Conservation (phyloP, 2,797 vertebrate genomes). For the Urocyon cinereoargenteus region DNA sequence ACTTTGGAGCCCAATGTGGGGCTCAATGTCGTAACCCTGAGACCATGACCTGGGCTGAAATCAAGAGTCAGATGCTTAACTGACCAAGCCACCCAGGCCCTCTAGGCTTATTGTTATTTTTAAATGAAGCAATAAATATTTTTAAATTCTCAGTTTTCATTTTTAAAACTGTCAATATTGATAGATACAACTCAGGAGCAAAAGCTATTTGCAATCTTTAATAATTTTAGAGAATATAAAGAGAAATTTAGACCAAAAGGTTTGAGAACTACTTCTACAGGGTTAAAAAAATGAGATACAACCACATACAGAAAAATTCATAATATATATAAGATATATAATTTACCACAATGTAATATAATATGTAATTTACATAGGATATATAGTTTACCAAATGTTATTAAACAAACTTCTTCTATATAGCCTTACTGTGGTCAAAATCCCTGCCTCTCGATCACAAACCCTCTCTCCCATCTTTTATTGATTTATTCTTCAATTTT, state of each 20-base stretch:
- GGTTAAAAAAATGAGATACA: not conserved
- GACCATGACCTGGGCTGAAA: not conserved
- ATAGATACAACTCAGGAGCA: not conserved
- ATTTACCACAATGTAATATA: not conserved
- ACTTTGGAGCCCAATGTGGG: not conserved
- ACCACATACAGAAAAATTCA: not conserved
- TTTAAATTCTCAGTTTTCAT: conserved; percentile 22
- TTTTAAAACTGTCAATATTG: not conserved
- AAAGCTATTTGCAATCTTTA: not conserved
- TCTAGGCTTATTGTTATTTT: not conserved
- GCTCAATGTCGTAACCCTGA: not conserved
- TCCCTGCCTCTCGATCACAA: not conserved
- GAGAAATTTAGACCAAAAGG: not conserved
- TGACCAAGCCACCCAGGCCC: not conserved
- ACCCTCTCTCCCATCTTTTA: not conserved
- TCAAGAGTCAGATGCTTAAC: not conserved
- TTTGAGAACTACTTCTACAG: not conserved
- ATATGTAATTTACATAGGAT: not conserved
- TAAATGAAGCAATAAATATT: not conserved
- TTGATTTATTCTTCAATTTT: not conserved
- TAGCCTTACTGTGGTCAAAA: not conserved
- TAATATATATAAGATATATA: not conserved
- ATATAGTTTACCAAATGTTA: not conserved
- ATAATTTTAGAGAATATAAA: conserved; percentile 21
- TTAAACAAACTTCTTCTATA: not conserved